These are phyloP conservation scores for Rhogogaster chlorosoma DNA, from an alignment of 2,888 invertebrate genomes.

Conservation along the genomic window DNA sequence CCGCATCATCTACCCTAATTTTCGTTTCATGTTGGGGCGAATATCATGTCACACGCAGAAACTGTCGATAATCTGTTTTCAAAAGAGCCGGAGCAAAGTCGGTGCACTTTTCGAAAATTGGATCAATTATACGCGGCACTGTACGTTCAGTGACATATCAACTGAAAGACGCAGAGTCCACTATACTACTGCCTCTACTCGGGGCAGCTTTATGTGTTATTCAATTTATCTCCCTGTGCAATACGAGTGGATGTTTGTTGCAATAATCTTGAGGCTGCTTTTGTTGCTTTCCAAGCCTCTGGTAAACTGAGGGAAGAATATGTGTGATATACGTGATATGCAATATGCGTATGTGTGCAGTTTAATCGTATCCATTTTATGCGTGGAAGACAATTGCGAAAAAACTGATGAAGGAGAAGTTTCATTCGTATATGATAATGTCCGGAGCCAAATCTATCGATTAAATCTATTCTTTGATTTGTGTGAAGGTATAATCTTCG, in stretches of 20 bases:
- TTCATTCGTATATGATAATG: background rate
- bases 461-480: background rate
- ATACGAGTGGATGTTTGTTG: background rate
- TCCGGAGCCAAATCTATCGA: background rate
- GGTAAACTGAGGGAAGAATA: background rate
- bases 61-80: background rate
- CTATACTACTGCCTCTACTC: background rate
- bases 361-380: background rate
- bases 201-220: background rate
- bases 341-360: background rate
- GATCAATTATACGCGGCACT: background rate
- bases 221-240: background rate
- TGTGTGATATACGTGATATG: background rate
- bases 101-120: background rate
- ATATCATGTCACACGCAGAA: background rate
- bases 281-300: background rate
- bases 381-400: background rate
- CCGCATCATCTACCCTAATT: background rate
- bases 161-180: background rate
- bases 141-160: background rate
- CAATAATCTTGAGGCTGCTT: conserved; percentile 1
- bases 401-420: background rate
- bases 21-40: background rate
- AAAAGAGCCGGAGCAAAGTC: background rate
- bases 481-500: background rate